phyloP scores from a whole-genome alignment of 2,888 invertebrate genomes.

The Lycophotia porphyrea region DNA sequence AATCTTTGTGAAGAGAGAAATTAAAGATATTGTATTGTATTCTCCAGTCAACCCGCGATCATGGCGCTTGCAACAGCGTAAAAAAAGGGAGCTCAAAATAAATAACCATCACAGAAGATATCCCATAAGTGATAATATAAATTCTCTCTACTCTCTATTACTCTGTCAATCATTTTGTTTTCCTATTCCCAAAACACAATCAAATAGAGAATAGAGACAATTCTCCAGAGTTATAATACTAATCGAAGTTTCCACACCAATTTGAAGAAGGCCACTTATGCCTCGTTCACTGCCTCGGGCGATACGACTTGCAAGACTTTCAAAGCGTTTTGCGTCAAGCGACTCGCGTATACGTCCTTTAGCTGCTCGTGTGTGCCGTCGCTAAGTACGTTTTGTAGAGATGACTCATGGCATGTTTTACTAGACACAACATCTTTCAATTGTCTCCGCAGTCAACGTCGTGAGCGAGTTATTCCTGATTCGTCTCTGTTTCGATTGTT shows the following conservation, averaged over 20 bases:
- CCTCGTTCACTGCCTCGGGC: not conserved
- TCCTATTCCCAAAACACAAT: conserved; percentile 1
- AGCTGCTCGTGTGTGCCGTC: not conserved
- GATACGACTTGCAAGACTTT: not conserved
- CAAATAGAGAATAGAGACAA: conserved; percentile 4
- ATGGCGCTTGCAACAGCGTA: too few relatives aligned
- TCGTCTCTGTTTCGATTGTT: too few relatives aligned
- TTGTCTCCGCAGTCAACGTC: not conserved
- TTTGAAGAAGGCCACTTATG: not conserved
- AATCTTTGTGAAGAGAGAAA: too few relatives aligned
- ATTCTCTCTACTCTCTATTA: not conserved
- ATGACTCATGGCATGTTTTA: not conserved
- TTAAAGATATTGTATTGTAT: too few relatives aligned
- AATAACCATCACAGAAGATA: too few relatives aligned
- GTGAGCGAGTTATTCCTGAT: too few relatives aligned
- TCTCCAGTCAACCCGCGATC: too few relatives aligned
- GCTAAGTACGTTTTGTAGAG: not conserved
- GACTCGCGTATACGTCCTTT: not conserved
- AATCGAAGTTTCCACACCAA: conserved; percentile 22
- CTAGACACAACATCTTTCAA: not conserved
- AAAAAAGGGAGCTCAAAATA: too few relatives aligned
- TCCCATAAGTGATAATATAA: too few relatives aligned
- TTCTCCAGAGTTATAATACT: not conserved
- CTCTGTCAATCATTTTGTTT: not conserved
- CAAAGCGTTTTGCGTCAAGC: not conserved